Percentiles rank a stretch among this genome's conserved stretches.
These are phyloP conservation scores for Onychomys torridus DNA, from an alignment of 2,797 vertebrate species.

Conservation along the genomic window DNA sequence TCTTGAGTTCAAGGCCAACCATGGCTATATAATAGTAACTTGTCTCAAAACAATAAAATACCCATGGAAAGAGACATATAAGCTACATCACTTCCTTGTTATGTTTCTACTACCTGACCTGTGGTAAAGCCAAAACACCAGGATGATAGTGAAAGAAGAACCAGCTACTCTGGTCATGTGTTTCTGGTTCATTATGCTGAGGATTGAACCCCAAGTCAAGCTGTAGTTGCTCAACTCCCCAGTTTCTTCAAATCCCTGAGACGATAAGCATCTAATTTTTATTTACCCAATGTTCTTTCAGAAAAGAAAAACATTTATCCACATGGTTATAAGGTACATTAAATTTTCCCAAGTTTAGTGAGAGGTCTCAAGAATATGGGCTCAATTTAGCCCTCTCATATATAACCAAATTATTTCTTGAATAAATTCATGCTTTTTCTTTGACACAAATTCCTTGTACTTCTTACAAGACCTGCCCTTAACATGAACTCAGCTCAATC, in stretches of 20 bases:
- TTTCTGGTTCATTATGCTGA: not conserved
- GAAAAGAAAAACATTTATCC: not conserved
- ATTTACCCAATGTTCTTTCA: not conserved
- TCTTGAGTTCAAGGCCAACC: not conserved
- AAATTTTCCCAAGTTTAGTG: conserved; percentile 6
- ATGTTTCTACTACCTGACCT: not conserved
- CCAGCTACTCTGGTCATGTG: not conserved
- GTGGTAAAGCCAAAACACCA: not conserved
- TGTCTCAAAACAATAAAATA: not conserved
- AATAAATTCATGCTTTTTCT: not conserved
- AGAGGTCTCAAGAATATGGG: not conserved
- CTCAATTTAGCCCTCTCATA: not conserved
- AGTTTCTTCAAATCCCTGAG: not conserved
- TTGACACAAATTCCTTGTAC: not conserved
- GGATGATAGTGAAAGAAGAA: not conserved
- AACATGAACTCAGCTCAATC: conserved; percentile 14
- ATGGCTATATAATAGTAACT: not conserved
- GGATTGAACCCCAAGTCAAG: not conserved
- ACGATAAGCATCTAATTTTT: not conserved
- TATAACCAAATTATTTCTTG: not conserved
- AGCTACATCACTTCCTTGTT: not conserved
- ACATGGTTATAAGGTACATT: not conserved
- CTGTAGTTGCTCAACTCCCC: not conserved
- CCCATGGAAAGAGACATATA: not conserved
- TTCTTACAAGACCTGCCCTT: not conserved